Conservation (phyloP, 64 coral and sea anemone species). For the Catalaphyllia jardinei region DNA sequence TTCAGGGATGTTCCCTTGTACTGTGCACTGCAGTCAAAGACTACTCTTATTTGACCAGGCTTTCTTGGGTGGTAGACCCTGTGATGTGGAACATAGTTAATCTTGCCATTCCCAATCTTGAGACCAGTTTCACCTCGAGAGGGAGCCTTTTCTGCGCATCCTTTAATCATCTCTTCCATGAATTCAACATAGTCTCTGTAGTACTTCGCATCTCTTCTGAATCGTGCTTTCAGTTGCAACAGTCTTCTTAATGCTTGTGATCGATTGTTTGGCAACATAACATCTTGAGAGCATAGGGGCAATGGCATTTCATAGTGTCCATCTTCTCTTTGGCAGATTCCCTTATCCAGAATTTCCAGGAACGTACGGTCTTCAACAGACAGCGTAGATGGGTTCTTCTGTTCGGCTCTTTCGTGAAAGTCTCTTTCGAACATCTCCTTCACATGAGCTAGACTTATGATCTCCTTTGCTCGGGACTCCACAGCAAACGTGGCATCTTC, state of each 20-base stretch:
- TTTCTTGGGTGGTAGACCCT: too few species aligned
- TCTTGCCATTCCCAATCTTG: too few species aligned
- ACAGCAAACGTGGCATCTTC: too few species aligned
- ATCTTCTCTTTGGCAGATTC: conserved; percentile 1
- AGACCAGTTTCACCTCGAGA: too few species aligned
- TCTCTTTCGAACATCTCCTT: too few species aligned
- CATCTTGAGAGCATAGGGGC: neutral
- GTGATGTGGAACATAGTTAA: too few species aligned
- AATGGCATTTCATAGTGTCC: conserved; percentile 26
- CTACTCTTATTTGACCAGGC: too few species aligned
- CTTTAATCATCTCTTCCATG: conserved; percentile 35
- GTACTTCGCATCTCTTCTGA: conserved; percentile 5
- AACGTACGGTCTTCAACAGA: conserved; percentile 32
- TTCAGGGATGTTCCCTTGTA: conserved; percentile 29
- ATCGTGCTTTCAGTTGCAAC: conserved; percentile 2
- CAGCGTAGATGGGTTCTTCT: neutral
- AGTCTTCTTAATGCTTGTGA: conserved; percentile 14
- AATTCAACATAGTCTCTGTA: conserved; percentile 29
- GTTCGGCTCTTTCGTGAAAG: neutral
- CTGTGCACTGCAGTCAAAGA: too few species aligned
- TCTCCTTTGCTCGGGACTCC: too few species aligned
- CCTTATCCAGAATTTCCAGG: neutral
- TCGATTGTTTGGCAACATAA: conserved; percentile 20
- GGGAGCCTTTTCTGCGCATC: too few species aligned
- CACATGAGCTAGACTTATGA: too few species aligned